Base-by-base conservation (phyloP, 1,140 invertebrate species). In the Bacillus rossius region DNA sequence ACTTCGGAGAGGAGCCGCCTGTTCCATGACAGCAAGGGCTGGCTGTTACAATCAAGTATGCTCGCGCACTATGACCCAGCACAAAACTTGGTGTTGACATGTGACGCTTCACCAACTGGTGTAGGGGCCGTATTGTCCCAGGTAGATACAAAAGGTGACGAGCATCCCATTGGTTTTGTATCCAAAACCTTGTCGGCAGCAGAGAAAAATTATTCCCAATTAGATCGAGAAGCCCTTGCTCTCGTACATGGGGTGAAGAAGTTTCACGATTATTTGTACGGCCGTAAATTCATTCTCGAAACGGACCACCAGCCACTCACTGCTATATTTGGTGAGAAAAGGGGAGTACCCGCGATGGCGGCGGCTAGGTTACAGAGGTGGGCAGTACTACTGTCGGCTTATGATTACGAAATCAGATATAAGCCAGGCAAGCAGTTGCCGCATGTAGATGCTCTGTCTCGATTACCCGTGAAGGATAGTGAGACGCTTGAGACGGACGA, bases 251-350 rank as follows among this genome's bases (percentile, higher is more conserved):
- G 67, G 8, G 66, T 81, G 10, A 71, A 73, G 55, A 77, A 73
- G 55, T 80, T 80, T 55, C 69, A 75, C 26, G 52, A 70, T 13
- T 81, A 75, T 55, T 45, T 81, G 3, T 76, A 67, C 66, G 80
- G 73, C 48, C 63, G 65, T 51, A 63, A 71, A 59, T 76, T 77
- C 60, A 51, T 61, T 10, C 66, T 79, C 16, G 58, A 65, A 16
- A 78, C 77, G 1, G 80, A 82, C 60, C 74, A 80, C 60, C 68
- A 75, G 55, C 77, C 78, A 5, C 61, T 82, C n/a, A 50, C 75
- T 1, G 45, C 62, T 10, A 71, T 81, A 43, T 79, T 81, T 63
- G 4, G 29, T 34, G 10, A 34, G 4, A 45, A 45, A 45, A 45
- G n/a, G 43, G 43, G 43, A 8, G 17, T 45, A 45, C 43, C 43